Evolutionary conservation across 2,113 vertebrate genomes (phyloP), one percentile per base, ranked within the genome.

Genomic region (Varanus komodoensis): DNA sequence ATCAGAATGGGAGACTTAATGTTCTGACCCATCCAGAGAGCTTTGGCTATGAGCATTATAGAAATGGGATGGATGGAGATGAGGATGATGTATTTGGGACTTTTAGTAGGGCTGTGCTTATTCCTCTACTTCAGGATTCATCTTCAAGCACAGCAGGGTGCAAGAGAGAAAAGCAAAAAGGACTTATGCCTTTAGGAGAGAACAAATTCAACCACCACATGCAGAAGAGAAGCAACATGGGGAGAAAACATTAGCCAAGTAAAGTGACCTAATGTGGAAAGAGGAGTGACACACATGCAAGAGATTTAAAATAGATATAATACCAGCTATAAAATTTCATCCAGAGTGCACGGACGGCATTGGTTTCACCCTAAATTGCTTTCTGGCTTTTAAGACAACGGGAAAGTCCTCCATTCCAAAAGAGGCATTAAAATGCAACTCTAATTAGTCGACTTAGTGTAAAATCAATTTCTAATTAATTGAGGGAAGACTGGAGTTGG

Each of bases 401-500:
- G 54, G 50, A 61, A 64, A 64, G 19, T n/a, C 67, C 12, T 75
- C 27, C 19, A n/a, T 86, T 90, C 34, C 75, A 87, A 73, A 92
- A 90, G 19, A 82, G 12, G 68, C 52, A 88, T 82, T 87, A 54
- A 83, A 89, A 61, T 92, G 77, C 44, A 86, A 38, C 9, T 84
- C 23, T 11, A 89, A 52, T 71, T 79, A 82, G 74, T 44, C 84
- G 73, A 68, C 38, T 83, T 71, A 64, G 19, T 92, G 61, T 21
- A 89, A 93, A 94, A 81, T 84, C 81, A 77, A 84, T 84, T 84
- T 75, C 61, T 84, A 77, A 67, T 89, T 89, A 84, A 89, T 84
- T 27, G 71, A 83, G 29, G 81, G 88, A 77, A 77, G 32, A 34
- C 8, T 3, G 54, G 57, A 48, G 4, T 2, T 6, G n/a, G 11